phyloP scores from a whole-genome alignment of 2,797 vertebrate species.

The Characodon lateralis region DNA sequence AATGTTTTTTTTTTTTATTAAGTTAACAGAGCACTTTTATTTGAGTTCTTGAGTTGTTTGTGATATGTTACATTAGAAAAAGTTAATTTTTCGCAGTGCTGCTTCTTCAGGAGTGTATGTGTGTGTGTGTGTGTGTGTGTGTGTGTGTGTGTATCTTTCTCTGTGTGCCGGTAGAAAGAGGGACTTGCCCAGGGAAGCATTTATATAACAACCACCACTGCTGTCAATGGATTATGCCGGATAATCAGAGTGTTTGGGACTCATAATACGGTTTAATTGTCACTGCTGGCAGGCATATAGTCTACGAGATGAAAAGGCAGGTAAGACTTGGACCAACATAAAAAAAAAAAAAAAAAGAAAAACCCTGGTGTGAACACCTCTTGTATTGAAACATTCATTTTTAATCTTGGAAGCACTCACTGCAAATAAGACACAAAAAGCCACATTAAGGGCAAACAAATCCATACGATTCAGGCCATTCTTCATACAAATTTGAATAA shows the following conservation, averaged over 20 bases:
- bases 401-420: conserved; percentile 5
- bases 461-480: conserved; percentile 16
- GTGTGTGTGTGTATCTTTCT: background rate
- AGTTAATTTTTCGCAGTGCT: background rate
- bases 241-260: conserved; percentile 6
- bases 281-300: background rate
- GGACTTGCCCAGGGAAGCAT: background rate
- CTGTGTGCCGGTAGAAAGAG: background rate
- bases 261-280: conserved; percentile 11
- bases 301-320: conserved; percentile 11
- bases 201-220: background rate
- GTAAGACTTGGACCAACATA: conserved; percentile 10
- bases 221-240: conserved; percentile 15
- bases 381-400: conserved; percentile 26
- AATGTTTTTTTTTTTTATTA: background rate
- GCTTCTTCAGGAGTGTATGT: background rate
- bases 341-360: conserved; percentile 14
- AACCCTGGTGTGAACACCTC: conserved; percentile 8
- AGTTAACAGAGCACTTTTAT: background rate
- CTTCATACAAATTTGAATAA: conserved; percentile 30
- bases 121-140: background rate
- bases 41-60: background rate
- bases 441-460: conserved; percentile 30
- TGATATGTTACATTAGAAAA: background rate
- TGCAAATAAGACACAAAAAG: conserved; percentile 15